phyloP scores from a whole-genome alignment of 2,797 vertebrate species.

The Rousettus madagascariensis region DNA sequence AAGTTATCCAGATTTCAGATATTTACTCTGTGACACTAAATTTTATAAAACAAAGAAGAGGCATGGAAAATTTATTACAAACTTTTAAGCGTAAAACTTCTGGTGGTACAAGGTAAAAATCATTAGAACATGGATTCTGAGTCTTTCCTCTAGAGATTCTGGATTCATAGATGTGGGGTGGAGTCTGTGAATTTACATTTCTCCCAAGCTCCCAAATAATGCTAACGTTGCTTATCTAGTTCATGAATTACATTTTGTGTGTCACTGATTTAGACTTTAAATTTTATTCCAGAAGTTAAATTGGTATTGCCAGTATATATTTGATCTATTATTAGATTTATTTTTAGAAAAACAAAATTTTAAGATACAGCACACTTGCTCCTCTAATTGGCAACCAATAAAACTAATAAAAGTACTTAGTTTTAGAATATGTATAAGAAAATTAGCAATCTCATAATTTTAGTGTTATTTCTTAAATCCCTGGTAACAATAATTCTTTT shows the following conservation, averaged over 20 bases:
- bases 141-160: neutral
- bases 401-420: neutral
- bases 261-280: neutral
- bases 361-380: neutral
- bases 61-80: neutral
- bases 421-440: neutral
- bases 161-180: neutral
- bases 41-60: neutral
- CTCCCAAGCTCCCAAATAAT: neutral
- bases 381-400: neutral
- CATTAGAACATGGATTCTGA: neutral
- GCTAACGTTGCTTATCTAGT: neutral
- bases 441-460: neutral
- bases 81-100: neutral
- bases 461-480: neutral
- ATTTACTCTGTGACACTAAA: neutral
- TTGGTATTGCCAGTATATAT: neutral
- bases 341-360: neutral
- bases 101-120: neutral
- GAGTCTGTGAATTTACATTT: neutral
- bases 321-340: neutral
- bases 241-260: neutral
- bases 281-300: neutral
- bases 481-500: neutral
- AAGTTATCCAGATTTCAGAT: neutral